phyloP scores from a whole-genome alignment of 2,797 vertebrate species.

The Margarornis squamiger region DNA sequence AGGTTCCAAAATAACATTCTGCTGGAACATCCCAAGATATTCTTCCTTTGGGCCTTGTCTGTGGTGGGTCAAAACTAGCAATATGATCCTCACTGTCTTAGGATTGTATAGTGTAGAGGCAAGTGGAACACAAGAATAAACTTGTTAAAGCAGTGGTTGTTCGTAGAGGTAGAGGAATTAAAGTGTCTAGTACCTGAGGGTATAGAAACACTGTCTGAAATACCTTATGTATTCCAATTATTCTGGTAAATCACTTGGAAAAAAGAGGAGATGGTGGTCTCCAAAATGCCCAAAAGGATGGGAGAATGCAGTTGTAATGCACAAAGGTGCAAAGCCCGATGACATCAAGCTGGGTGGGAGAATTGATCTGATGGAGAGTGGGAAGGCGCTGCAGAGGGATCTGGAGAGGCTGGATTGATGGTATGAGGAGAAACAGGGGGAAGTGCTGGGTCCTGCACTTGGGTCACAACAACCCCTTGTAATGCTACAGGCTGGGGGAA shows the following conservation, averaged over 20 bases:
- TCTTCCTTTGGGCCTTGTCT: not conserved
- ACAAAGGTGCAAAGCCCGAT: not conserved
- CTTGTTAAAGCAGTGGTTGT: not conserved
- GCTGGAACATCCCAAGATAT: not conserved
- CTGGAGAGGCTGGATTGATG: not conserved
- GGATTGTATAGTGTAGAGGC: not conserved
- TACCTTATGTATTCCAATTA: not conserved
- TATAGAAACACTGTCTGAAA: not conserved
- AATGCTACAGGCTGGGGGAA: not conserved
- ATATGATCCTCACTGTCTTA: not conserved
- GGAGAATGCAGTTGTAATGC: not conserved
- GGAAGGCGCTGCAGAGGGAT: not conserved
- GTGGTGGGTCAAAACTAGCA: not conserved
- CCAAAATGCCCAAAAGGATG: not conserved
- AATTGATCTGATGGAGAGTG: not conserved
- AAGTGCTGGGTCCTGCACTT: not conserved
- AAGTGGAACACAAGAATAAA: not conserved
- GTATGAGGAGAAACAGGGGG: not conserved
- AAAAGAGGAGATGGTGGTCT: not conserved
- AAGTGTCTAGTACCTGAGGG: not conserved
- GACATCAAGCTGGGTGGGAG: accelerated
- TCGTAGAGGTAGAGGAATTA: not conserved
- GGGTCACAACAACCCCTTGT: not conserved
- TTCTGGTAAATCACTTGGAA: not conserved
- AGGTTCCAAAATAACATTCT: constrained; percentile 2